Conservation (phyloP, 2,888 invertebrate species). For the Plutella xylostella region DNA sequence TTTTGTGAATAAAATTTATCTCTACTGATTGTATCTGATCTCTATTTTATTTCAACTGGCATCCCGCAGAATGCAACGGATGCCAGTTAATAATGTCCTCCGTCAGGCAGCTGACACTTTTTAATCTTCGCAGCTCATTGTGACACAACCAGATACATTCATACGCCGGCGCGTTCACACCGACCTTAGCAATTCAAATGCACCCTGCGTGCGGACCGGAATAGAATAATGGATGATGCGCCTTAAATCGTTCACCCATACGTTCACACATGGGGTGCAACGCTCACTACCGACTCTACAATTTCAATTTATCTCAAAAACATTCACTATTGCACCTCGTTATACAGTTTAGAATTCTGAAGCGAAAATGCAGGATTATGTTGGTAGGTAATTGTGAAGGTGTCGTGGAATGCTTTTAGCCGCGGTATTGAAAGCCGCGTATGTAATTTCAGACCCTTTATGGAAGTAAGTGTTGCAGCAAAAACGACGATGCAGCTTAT, state of each 20-base stretch:
- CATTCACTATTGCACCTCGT: background rate
- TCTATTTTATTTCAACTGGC: too few relatives aligned
- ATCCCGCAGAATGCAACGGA: too few relatives aligned
- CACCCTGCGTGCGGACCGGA: background rate
- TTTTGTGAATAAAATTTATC: too few relatives aligned
- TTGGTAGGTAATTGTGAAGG: slow-evolving; percentile 6
- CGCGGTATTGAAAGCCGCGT: slow-evolving; percentile 52
- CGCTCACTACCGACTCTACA: background rate
- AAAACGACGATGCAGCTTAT: background rate
- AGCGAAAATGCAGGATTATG: background rate
- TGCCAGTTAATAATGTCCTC: too few relatives aligned
- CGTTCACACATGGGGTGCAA: background rate
- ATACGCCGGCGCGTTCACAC: too few relatives aligned
- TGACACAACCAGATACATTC: too few relatives aligned
- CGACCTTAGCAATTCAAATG: background rate
- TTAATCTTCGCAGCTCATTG: too few relatives aligned
- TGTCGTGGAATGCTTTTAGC: slow-evolving; percentile 41
- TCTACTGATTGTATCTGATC: too few relatives aligned
- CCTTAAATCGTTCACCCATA: background rate
- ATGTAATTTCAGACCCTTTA: slow-evolving; percentile 52
- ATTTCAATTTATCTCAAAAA: background rate
- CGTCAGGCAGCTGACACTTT: too few relatives aligned
- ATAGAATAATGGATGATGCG: slow-evolving; percentile 3
- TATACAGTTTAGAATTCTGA: background rate
- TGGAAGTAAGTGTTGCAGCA: slow-evolving; percentile 34